Evolutionary conservation across 1,140 invertebrate genomes (phyloP).

Genomic region (Scaptomyza montana): DNA sequence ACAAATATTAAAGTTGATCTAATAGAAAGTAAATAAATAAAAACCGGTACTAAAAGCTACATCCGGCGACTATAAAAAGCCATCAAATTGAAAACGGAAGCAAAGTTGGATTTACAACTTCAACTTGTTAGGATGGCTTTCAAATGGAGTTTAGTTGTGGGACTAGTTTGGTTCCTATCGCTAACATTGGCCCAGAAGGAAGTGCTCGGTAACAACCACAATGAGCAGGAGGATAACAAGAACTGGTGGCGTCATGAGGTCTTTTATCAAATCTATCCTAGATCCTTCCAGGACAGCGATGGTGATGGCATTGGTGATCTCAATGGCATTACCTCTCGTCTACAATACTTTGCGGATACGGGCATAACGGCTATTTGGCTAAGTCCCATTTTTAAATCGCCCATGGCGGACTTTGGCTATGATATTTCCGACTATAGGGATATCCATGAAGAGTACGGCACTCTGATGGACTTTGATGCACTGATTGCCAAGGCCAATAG

Average conservation of each 20-base stretch:
- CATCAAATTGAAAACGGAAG: not conserved
- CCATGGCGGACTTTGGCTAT: slow-evolving; percentile 88
- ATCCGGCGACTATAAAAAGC: slow-evolving; percentile 59
- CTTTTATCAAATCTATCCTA: slow-evolving; percentile 70
- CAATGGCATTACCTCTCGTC: slow-evolving; percentile 84
- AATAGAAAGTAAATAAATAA: slow-evolving; percentile 43
- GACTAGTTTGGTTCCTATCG: slow-evolving; percentile 19
- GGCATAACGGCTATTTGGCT: slow-evolving; percentile 88
- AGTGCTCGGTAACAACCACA: not conserved
- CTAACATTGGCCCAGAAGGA: not conserved
- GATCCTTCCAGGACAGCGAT: slow-evolving; percentile 70
- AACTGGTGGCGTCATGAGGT: slow-evolving; percentile 73
- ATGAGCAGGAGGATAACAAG: slow-evolving; percentile 22
- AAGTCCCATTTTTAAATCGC: slow-evolving; percentile 89
- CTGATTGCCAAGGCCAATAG: slow-evolving; percentile 86
- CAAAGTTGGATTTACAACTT: slow-evolving; percentile 30
- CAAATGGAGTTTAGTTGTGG: slow-evolving; percentile 21
- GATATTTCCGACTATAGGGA: slow-evolving; percentile 89
- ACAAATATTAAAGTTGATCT: slow-evolving; percentile 52
- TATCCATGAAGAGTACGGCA: slow-evolving; percentile 89
- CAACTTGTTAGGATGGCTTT: slow-evolving; percentile 40
- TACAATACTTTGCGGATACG: slow-evolving; percentile 85
- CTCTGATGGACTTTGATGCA: slow-evolving; percentile 88
- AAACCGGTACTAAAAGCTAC: slow-evolving; percentile 25
- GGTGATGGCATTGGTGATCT: slow-evolving; percentile 66